phyloP scores from a whole-genome alignment of 2,113 vertebrate genomes.

The Piprites chloris region DNA sequence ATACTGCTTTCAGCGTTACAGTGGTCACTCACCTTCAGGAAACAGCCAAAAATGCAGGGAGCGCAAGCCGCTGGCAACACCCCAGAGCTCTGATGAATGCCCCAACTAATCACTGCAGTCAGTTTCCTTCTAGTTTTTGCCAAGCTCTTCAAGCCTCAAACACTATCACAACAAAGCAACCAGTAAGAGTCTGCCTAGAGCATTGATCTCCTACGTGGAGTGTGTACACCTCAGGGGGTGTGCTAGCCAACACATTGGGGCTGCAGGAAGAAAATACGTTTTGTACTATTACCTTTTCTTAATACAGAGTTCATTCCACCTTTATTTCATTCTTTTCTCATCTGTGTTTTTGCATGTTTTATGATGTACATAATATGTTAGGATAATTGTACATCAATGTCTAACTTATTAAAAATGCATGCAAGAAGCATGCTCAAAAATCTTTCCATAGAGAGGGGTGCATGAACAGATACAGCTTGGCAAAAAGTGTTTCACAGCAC shows the following conservation, averaged over 20 bases:
- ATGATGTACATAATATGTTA: neutral
- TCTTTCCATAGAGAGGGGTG: neutral
- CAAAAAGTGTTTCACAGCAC: neutral
- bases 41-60: neutral
- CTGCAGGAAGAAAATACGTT: neutral
- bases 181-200: neutral
- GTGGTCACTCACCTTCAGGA: neutral
- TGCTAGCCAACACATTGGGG: rapidly evolving
- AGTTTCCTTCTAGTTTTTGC: neutral
- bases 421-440: neutral
- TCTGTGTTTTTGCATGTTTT: neutral
- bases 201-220: neutral
- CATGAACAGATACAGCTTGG: neutral
- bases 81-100: neutral
- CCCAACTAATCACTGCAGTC: neutral
- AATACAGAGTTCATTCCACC: neutral
- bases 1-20: neutral
- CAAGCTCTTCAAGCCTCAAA: neutral
- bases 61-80: neutral
- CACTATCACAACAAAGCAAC: neutral
- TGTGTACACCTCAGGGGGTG: neutral
- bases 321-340: neutral
- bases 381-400: neutral
- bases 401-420: neutral
- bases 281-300: neutral